Conservation (phyloP, 1,140 invertebrate genomes). For the Sweltsa coloradensis region DNA sequence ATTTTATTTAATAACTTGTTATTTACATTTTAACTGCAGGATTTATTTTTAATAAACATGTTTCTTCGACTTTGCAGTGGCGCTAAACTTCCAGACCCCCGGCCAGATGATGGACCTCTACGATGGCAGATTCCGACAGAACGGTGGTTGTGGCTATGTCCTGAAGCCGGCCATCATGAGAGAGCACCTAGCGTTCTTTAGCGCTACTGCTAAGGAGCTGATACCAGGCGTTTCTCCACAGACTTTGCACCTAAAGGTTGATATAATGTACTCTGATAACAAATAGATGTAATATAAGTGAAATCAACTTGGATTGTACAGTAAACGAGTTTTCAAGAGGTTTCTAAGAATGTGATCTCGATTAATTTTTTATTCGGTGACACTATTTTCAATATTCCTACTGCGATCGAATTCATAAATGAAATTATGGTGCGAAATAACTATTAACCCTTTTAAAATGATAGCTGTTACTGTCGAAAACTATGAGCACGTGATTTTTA, state of each 20-base stretch:
- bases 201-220: constrained; percentile 33
- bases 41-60: not conserved
- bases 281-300: not conserved
- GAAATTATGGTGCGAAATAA: too few relatives aligned
- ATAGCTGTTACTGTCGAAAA: too few relatives aligned
- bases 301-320: constrained; percentile 7
- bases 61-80: constrained; percentile 28
- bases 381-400: too few relatives aligned
- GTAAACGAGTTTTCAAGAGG: too few relatives aligned
- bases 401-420: too few relatives aligned
- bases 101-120: constrained; percentile 42
- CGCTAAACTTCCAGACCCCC: constrained; percentile 41
- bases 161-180: constrained; percentile 43
- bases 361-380: too few relatives aligned
- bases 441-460: too few relatives aligned
- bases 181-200: constrained; percentile 33
- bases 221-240: constrained; percentile 41
- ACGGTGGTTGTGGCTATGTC: constrained; percentile 50
- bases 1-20: not conserved
- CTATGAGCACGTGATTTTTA: too few relatives aligned
- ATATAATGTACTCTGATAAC: not conserved
- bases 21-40: too few relatives aligned
- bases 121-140: constrained; percentile 44
- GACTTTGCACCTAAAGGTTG: constrained; percentile 39
- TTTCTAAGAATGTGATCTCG: too few relatives aligned